Evolutionary conservation across 2,113 vertebrate species (phyloP), one percentile per base, ranked within the genome.

Genomic region (Greenwoodochromis staneri): DNA sequence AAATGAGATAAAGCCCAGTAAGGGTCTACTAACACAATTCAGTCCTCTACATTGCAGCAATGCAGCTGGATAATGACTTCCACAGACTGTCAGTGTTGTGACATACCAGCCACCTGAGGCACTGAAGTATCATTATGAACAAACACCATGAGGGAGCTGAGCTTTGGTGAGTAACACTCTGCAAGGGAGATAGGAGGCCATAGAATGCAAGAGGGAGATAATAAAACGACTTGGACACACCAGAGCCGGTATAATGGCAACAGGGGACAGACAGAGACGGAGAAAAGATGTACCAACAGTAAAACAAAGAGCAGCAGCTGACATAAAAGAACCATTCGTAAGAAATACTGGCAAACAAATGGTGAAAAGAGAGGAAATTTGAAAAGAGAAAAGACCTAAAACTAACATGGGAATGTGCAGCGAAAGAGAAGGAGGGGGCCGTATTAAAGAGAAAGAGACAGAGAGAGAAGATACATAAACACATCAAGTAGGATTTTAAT

Each of bases 11-110:
- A 85, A 81, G 45, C 27, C 27, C 45, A 78, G 45, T 31, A 34
- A 78, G 27, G 27, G 17, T 51, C 73, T 78, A 16, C 42, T 19
- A 38, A 9, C 1, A 9, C 16, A 17, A 57, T 85, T 42, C 6
- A 6, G 59, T 83, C 16, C 6, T 21, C 54, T 51, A 24, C 9
- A 66, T 11, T 84, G 83, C 55, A 81, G 63, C 45, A 29, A 14
- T 24, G n/a, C 71, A 83, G 73, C 81, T 81, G 55, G 85, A 47
- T 90, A 88, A 94, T 89, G 84, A 89, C 59, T 91, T 91, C 34
- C 21, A 81, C 82, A 89, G 76, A 82, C 81, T 69, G 61, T 71
- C 55, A 13, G 19, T 47, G 38, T n/a, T 61, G 49, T 31, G 54
- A 24, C 76, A 42, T 55, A 47, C 31, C 84, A 59, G 55, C 80